Evolutionary conservation across 2,113 vertebrate species (phyloP), one percentile per base, ranked within the genome.

Genomic region (Telmatochromis sp.): DNA sequence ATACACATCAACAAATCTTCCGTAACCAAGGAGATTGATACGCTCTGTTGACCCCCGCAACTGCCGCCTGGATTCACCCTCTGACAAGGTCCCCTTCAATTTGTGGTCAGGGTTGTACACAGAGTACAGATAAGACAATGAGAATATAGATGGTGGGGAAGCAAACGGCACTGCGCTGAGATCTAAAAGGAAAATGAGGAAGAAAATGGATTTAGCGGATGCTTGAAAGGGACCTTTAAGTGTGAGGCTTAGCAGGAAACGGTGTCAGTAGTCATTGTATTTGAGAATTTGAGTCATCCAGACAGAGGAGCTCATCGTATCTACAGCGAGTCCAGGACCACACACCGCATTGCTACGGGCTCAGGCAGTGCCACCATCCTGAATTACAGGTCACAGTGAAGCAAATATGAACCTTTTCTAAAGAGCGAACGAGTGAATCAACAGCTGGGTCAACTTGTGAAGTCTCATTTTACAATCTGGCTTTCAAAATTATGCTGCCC

Each of bases 1-100:
- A 7, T 51, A 83, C 89, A 89, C 83, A 83, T 58, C 51, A 35
- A 35, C 7, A 17, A 31, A 53, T 31, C 35, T 63, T 87, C 68
- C 80, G 81, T 35, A 82, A 82, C 53, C 5, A 33, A 53, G 79
- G 65, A 91, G 87, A 83, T 86, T 86, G 83, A 94, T 85, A 58
- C 78, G 82, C 90, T 93, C 86, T 13, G 83, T 83, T 91, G 82
- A 87, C 82, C 86, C 83, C 40, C 4, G 13, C 79, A 82, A 28
- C 87, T 33, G 81, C 51, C 55, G 73, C 33, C 71, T 81, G 80
- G 51, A 86, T 87, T 85, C 80, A 84, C 57, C 42, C 42, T 63
- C 82, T 83, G 83, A 85, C 83, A 83, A 79, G 84, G 91, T 92
- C 91, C 85, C 84, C 83, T 68, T 92, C 86, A 83, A 65, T 88